A percentile compares a stretch with the other conserved stretches of the same genome.
Evolutionary conservation across 92 coral and sea anemone species (phyloP).

Genomic region (Phenganax subtilis): DNA sequence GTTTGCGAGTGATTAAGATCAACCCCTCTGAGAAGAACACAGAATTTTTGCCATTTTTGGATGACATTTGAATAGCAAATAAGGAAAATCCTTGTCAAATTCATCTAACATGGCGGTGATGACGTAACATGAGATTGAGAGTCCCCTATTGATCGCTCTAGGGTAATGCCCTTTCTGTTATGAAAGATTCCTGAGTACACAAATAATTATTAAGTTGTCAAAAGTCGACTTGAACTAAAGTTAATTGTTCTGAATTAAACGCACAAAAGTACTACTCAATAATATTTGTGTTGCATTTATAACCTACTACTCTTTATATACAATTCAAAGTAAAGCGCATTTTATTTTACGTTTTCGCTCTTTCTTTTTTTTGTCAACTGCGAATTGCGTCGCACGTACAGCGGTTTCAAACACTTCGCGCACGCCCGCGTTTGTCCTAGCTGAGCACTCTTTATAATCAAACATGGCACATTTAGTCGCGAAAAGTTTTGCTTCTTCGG

Average conservation of each 20-base stretch:
- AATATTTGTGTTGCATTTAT: neutral
- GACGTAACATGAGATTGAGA: no score
- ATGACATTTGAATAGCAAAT: no score
- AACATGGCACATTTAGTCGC: neutral
- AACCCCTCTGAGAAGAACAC: no score
- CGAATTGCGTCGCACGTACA: constrained; percentile 27
- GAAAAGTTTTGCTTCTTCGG: constrained; percentile 5
- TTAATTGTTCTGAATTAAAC: neutral
- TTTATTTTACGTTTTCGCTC: neutral
- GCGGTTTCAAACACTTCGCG: constrained; percentile 38
- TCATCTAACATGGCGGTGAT: no score
- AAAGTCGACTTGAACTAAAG: no score
- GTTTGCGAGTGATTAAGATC: no score
- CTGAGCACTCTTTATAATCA: constrained; percentile 26
- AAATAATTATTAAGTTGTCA: no score
- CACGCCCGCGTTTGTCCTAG: constrained; percentile 35
- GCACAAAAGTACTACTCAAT: neutral
- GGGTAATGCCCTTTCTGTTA: no score
- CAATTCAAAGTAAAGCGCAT: constrained; percentile 9
- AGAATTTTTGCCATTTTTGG: no score
- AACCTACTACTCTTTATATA: neutral
- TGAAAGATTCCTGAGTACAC: no score
- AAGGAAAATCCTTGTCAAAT: no score
- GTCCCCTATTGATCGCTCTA: no score
- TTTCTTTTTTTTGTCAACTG: neutral